Conservation (phyloP, 1,140 invertebrate species). For the Meloidogyne exigua region DNA sequence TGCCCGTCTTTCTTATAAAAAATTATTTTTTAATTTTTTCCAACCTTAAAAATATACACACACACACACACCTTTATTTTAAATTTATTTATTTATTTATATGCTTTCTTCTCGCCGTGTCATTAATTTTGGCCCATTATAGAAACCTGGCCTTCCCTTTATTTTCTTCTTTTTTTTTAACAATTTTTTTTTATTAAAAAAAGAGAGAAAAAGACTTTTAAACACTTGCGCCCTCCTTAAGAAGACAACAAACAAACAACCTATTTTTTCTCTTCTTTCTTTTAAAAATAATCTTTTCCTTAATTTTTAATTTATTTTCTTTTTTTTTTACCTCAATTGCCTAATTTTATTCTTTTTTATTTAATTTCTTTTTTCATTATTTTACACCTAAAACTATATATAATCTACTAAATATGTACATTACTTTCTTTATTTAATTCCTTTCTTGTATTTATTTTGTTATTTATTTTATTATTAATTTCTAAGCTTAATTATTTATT, state of each 20-base stretch:
- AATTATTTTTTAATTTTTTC: neutral
- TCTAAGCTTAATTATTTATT: neutral
- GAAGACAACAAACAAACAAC: too few species aligned
- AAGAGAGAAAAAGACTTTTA: too few species aligned
- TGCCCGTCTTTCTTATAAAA: neutral
- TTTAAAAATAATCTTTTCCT: neutral
- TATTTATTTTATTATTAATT: neutral
- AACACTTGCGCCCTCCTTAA: too few species aligned
- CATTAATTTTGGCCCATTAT: constrained; percentile 4
- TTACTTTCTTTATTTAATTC: neutral
- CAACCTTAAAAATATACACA: neutral
- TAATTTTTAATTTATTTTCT: neutral
- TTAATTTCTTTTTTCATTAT: neutral
- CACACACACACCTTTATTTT: neutral
- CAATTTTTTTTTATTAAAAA: too few species aligned
- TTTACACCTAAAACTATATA: too few species aligned
- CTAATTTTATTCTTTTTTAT: neutral
- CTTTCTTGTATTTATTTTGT: neutral
- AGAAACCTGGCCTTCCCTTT: neutral
- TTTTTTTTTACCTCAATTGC: neutral
- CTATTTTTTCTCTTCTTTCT: too few species aligned
- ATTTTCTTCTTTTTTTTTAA: too few species aligned
- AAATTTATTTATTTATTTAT: neutral
- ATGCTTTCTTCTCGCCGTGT: constrained; percentile 1
- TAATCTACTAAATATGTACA: too few species aligned